Evolutionary conservation across 2,888 invertebrate genomes (phyloP), one percentile per base, ranked within the genome.

Genomic region (Ditula angustiorana): DNA sequence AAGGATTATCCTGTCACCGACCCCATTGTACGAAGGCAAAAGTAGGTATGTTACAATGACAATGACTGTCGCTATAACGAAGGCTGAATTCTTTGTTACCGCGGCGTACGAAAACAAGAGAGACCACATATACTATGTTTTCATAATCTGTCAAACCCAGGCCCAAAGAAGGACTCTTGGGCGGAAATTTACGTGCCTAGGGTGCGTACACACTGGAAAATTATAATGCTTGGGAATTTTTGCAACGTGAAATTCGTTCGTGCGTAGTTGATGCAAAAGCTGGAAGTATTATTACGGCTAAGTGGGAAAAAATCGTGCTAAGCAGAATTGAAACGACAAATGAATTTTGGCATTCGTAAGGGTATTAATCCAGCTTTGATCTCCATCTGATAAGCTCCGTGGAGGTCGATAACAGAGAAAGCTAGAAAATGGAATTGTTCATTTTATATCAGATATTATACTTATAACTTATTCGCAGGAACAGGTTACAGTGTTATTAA

Each of bases 81-180:
- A 44, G 23, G 16, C 10, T 19, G 7, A 49, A 35, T 7, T 33
- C 19, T 41, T 44, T 52, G 21, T 21, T 13, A 2, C 28, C 28
- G 23, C 49, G 41, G 11, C n/a, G 10, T 30, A 41, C 16, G 55
- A 23, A 23, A 37, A 37, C 44, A 28, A 30, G 44, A 23, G 21
- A 44, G 44, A 19, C 21, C 16, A 21, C 1, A 0, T 13, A 16
- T 8, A 37, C 24, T 55, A 37, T 24, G 33, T 47, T 58, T 47
- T 35, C 47, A 58, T 47, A 58, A 47, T 33, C 33, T 24, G 58
- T 58, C 58, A 58, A 35, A 58, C 58, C 16, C 56, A 47, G 19
- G 33, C 23, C 10, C 23, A 33, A 58, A 16, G 26, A 33, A 30
- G 23, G 24, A 47, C 33, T 47, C 33, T 58, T 35, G 24, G 37